These are phyloP conservation scores for Cladorhizidae sp. DNA, from an alignment of 37 sponge, comb jelly and placozoan species.

Conservation along the genomic window DNA sequence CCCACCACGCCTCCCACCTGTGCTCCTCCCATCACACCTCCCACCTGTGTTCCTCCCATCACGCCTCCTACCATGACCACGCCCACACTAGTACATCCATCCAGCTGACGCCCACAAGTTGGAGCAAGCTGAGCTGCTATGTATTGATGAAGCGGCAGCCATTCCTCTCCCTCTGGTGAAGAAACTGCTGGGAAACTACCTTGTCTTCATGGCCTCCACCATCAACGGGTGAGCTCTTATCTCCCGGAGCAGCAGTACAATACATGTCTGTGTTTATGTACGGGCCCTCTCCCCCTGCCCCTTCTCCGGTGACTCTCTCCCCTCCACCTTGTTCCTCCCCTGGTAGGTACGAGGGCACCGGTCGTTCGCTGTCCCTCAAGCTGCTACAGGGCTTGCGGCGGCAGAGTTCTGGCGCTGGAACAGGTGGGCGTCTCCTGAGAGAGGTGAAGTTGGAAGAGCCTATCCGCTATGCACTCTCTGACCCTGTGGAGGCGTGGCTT, in stretches of 20 bases:
- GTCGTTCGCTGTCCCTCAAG: constrained; percentile 94
- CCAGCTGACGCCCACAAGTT: constrained; percentile 86
- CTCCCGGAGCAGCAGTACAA: background rate
- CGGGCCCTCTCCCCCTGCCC: too few relatives aligned
- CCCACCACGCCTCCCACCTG: too few relatives aligned
- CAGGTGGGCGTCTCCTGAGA: constrained; percentile 66
- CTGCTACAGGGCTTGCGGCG: constrained; percentile 82
- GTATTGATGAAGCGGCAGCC: constrained; percentile 97
- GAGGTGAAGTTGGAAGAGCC: constrained; percentile 89
- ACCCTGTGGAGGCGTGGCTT: constrained; percentile 93
- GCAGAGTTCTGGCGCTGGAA: constrained; percentile 46
- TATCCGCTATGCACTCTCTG: constrained; percentile 83
- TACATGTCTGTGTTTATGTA: background rate
- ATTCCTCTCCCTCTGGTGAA: constrained; percentile 95
- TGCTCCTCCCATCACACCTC: too few relatives aligned
- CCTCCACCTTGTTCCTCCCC: too few relatives aligned
- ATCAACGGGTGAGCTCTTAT: constrained; percentile 82
- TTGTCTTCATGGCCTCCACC: constrained; percentile 97
- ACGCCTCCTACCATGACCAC: too few relatives aligned
- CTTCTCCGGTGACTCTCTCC: too few relatives aligned
- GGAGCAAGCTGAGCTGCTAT: constrained; percentile 94
- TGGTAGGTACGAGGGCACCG: constrained; percentile 92
- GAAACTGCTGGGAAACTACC: constrained; percentile 88
- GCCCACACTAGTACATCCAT: constrained; percentile 81
- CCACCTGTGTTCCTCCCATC: background rate